Base-by-base conservation (phyloP, 1,140 invertebrate genomes). In the Steinernema feltiae region DNA sequence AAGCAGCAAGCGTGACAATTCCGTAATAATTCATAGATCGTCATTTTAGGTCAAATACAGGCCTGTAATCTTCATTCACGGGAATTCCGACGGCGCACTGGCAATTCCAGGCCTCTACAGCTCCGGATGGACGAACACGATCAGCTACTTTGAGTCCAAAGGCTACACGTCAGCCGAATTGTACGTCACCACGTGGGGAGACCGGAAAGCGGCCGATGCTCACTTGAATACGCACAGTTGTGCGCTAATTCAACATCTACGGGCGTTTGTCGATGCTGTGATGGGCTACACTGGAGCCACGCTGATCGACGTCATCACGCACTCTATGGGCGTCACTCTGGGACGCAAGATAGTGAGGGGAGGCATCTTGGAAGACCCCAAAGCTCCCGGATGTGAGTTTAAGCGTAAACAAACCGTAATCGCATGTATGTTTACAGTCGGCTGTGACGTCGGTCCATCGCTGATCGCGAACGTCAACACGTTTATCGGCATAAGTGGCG, bases 161-260 rank as follows among this genome's bases (percentile, higher is more conserved):
- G 72, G 72, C 7, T 73, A 73, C 69, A 73, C 46, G 7, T 73
- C 72, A 71, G 72, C 72, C 7, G 72, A 73, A 30, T 48, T 73
- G 7, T 73, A 73, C 41, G 72, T 71, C 69, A 73, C 72, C 12
- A 73, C 72, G 2, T 73, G 72, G 72, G 72, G 72, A 72, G 72
- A 73, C 29, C 29, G 41, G 3, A 73, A 73, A n/a, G 30, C 30
- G 18, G 30, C 72, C 29, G 48, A 35, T 32, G 41, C 41, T 7
- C 46, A 32, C 18, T 18, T 31, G 12, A 48, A 48, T n/a, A 73
- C 72, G 7, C 72, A 73, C 41, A 18, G 18, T 48, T 73, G 72
- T 27, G 30, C 31, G 15, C 32, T 32, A 12, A 3, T 73, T 2
- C 30, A 12, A 35, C 41, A n/a, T 69, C 30, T 73, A 46, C 7